These are phyloP conservation scores for Poecilobothrus nobilitatus DNA, from an alignment of 2,888 invertebrate genomes.

Conservation along the genomic window DNA sequence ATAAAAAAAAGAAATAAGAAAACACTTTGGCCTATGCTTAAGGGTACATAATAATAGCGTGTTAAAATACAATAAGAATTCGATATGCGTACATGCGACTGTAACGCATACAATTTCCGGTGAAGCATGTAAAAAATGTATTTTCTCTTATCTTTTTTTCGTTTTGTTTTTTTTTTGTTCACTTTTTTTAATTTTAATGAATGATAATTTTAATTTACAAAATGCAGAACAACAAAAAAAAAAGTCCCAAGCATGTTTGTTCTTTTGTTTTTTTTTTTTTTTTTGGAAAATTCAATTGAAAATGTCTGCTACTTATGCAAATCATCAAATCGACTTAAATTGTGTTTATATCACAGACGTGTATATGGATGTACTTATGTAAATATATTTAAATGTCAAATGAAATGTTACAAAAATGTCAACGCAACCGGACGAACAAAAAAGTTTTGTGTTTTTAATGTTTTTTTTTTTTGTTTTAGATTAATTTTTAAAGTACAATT, in stretches of 20 bases:
- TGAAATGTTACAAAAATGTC: too few relatives aligned
- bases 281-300: neutral
- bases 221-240: neutral
- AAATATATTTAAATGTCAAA: too few relatives aligned
- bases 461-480: too few relatives aligned
- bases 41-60: neutral
- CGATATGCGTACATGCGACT: neutral
- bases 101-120: neutral
- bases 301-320: neutral
- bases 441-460: too few relatives aligned
- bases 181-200: too few relatives aligned
- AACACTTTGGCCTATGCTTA: neutral
- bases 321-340: neutral
- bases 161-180: too few relatives aligned
- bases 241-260: neutral
- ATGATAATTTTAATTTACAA: neutral
- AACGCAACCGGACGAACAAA: too few relatives aligned
- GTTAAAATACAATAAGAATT: neutral
- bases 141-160: neutral
- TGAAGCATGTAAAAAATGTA: neutral
- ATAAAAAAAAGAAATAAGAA: too few relatives aligned
- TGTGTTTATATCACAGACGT: neutral
- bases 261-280: neutral
- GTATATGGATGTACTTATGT: too few relatives aligned
- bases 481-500: too few relatives aligned